Percentiles rank a stretch among this genome's conserved stretches.
Conservation (phyloP, 2,888 invertebrate species). For the Lasioglossum villosulum region DNA sequence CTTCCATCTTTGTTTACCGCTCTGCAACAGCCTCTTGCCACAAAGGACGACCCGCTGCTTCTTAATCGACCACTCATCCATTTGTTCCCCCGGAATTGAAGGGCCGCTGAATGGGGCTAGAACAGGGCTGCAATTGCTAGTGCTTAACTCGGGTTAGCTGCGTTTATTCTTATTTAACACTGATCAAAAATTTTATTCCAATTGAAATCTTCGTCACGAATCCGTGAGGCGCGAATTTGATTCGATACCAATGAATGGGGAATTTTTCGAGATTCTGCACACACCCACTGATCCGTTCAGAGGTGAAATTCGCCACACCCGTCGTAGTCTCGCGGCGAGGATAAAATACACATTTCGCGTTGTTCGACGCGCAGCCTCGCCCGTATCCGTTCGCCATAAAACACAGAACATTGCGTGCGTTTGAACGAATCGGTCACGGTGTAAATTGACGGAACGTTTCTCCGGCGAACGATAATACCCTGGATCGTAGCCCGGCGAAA, state of each 20-base stretch:
- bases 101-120: background rate
- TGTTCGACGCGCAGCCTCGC: slow-evolving; percentile 15
- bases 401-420: slow-evolving; percentile 51
- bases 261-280: background rate
- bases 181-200: no score
- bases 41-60: background rate
- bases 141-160: no score
- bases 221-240: background rate
- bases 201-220: no score
- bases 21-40: background rate
- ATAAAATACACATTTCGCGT: slow-evolving; percentile 46
- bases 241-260: background rate
- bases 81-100: background rate
- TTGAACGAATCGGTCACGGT: slow-evolving; percentile 7
- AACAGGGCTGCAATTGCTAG: background rate
- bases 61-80: slow-evolving; percentile 6
- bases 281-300: background rate
- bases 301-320: background rate
- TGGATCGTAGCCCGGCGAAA: background rate
- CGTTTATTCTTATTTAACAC: background rate
- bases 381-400: slow-evolving; percentile 41
- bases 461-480: background rate
- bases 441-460: background rate
- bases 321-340: background rate
- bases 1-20: background rate